Conservation (phyloP, 37 sponge, comb jelly and placozoan species). For the Petrosia ficiformis region DNA sequence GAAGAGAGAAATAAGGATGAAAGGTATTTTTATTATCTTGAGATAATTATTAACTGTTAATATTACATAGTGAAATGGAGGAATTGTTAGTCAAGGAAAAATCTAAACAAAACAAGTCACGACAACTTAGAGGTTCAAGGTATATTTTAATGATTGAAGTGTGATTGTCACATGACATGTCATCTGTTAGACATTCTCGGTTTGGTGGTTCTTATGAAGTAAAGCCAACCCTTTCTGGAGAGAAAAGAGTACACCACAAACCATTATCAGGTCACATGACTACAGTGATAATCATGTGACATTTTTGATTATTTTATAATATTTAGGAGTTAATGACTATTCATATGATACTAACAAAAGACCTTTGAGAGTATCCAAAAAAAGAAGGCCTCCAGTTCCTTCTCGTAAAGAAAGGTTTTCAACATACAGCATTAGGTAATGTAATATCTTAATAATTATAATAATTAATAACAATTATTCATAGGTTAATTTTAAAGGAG, state of each 20-base stretch:
- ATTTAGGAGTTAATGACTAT: slow-evolving; percentile 45
- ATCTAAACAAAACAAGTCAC: slow-evolving; percentile 8
- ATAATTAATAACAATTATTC: neutral
- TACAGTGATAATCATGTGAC: neutral
- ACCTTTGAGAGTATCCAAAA: slow-evolving; percentile 53
- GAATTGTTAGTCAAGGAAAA: slow-evolving; percentile 39
- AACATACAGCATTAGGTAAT: slow-evolving; percentile 74
- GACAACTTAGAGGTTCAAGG: slow-evolving; percentile 12
- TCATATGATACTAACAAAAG: slow-evolving; percentile 78
- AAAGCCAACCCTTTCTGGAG: slow-evolving; percentile 55
- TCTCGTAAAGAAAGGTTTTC: slow-evolving; percentile 50
- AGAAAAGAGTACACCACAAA: slow-evolving; percentile 61
- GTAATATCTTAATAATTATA: neutral
- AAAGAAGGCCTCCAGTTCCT: slow-evolving; percentile 32
- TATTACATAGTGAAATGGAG: slow-evolving; percentile 21
- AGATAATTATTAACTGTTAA: neutral
- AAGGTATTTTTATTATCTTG: slow-evolving; percentile 21
- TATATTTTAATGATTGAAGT: too few species aligned
- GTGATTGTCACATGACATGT: neutral
- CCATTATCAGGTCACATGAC: slow-evolving; percentile 61
- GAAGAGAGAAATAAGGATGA: slow-evolving; percentile 64
- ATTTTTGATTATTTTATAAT: neutral
- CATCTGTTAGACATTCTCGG: slow-evolving; percentile 47
- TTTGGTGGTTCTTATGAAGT: slow-evolving; percentile 86
- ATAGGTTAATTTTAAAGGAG: slow-evolving; percentile 62